Conservation (phyloP, 92 coral and sea anemone species). For the Phenganax marumi region DNA sequence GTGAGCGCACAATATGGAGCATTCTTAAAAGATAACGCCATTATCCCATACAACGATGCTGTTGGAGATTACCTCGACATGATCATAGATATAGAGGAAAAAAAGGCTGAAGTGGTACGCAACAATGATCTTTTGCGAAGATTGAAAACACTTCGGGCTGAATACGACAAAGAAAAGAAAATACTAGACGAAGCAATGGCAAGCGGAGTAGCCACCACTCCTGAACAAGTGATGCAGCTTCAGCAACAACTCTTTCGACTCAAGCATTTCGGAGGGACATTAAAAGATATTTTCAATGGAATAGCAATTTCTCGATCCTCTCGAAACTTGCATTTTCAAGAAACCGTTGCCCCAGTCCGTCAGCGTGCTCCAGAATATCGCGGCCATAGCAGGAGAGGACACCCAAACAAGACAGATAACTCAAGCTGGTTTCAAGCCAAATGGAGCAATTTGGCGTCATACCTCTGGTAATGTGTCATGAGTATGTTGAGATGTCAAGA, state of each 20-base stretch:
- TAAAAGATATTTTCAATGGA: not conserved
- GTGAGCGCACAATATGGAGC: not conserved
- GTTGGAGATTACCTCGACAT: not conserved
- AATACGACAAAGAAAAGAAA: not conserved
- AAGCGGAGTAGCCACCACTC: not conserved
- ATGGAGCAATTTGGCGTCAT: not conserved
- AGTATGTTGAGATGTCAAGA: too few relatives aligned
- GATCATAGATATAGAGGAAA: not conserved
- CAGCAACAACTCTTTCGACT: not conserved
- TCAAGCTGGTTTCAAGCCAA: not conserved
- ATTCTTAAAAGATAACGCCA: not conserved
- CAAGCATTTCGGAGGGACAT: not conserved
- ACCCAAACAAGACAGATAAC: not conserved
- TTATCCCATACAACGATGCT: not conserved
- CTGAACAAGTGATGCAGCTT: slow-evolving; percentile 3
- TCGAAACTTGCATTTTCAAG: not conserved
- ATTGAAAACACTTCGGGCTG: not conserved
- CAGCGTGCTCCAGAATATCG: not conserved
- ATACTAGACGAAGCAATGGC: not conserved
- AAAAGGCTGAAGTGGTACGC: not conserved
- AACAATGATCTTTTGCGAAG: not conserved
- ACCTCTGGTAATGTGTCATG: too few relatives aligned
- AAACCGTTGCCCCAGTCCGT: not conserved
- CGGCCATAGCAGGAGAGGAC: not conserved
- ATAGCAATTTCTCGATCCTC: not conserved